Base-by-base conservation (phyloP, 2,888 invertebrate species). In the Lycaena phlaeas region DNA sequence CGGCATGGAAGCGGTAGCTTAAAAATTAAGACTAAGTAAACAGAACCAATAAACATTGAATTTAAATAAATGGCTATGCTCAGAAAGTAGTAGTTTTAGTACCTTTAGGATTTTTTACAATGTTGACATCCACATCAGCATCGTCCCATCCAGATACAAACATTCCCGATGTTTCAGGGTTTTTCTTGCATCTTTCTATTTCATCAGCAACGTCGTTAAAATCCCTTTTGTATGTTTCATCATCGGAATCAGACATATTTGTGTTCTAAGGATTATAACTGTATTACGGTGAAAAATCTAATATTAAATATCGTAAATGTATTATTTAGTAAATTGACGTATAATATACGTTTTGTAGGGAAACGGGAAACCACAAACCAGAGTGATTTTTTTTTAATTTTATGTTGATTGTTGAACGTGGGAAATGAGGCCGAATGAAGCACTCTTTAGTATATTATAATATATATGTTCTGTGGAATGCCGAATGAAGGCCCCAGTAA, bases 81-180 rank as follows among this genome's bases (percentile, higher is more conserved):
- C n/a, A n/a, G n/a, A n/a, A n/a, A n/a, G n/a, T n/a, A n/a, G n/a
- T n/a, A n/a, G n/a, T n/a, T n/a, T n/a, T n/a, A n/a, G n/a, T n/a
- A 93, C 94, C 91, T 82, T 88, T 87, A 0, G 93, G 92, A 74
- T 92, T 87, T 54, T 87, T 84, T 27, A 90, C 89, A 51, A 86
- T 81, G 46, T 92, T 90, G 7, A 94, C 86, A 44, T 90, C 88
- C 51, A 90, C 87, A 59, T 91, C 90, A 28, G 89, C 89, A 61
- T 92, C 90, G 56, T 94, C 94, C 93, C 93, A 94, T 38, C 92
- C 93, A 59, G 94, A 94, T 1, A 94, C 92, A 65, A 88, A 88
- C 88, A 88, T 88, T n/a, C 85, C 85, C 41, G 77, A 68, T 18
- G 82, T 82, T 42, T 66, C 66, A 25, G 81, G 81, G 54, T 82